phyloP scores from a whole-genome alignment of 35 echinoderm and acorn worm species.

The Chiridota heheva region DNA sequence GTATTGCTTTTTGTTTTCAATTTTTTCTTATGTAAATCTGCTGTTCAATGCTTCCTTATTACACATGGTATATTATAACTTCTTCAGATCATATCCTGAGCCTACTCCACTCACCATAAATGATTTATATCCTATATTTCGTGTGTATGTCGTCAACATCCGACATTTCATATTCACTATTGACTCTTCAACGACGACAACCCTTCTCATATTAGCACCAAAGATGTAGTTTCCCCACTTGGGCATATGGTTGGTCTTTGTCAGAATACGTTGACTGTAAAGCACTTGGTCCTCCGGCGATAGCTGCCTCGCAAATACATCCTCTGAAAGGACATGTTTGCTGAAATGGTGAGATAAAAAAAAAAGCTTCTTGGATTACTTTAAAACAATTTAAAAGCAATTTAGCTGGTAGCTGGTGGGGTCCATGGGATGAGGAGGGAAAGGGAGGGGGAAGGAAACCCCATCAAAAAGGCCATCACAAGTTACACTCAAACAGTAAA shows the following conservation, averaged over 20 bases:
- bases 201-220: conserved; percentile 56
- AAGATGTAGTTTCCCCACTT: conserved; percentile 83
- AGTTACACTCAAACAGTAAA: too few species aligned
- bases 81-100: not conserved
- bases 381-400: not conserved
- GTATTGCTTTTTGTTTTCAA: not conserved
- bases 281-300: conserved; percentile 48
- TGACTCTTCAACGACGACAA: conserved; percentile 88
- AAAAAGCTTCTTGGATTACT: not conserved
- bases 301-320: conserved; percentile 56
- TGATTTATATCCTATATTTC: conserved; percentile 82
- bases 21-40: not conserved
- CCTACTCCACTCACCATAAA: conserved; percentile 78
- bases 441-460: too few species aligned
- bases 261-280: conserved; percentile 53
- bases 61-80: not conserved
- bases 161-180: conserved; percentile 70
- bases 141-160: conserved; percentile 83
- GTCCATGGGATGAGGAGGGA: too few species aligned
- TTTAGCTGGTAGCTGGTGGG: not conserved
- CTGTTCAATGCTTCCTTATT: too few species aligned
- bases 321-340: conserved; percentile 97
- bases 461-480: not conserved
- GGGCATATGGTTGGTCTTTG: conserved; percentile 95
- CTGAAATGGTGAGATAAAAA: conserved; percentile 34